Conservation (phyloP, 2,888 invertebrate species). For the Lasioglossum villosulum region DNA sequence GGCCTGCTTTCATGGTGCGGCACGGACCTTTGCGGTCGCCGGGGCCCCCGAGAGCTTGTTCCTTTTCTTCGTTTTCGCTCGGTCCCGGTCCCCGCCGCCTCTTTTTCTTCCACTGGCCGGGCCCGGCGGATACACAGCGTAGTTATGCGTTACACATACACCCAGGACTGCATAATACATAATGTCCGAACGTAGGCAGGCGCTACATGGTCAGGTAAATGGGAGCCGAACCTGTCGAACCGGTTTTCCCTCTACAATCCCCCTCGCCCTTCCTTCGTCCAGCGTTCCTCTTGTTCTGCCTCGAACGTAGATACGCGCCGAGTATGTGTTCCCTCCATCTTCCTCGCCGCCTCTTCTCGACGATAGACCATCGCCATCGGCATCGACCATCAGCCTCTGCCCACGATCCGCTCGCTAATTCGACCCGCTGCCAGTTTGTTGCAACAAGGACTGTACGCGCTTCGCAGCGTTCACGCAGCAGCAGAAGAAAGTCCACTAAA, state of each 20-base stretch:
- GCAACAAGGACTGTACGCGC: neutral
- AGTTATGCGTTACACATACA: slow-evolving; percentile 81
- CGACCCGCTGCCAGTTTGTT: slow-evolving; percentile 6
- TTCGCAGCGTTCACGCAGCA: neutral
- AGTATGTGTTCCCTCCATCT: slow-evolving; percentile 27
- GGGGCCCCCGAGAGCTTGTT: slow-evolving; percentile 24
- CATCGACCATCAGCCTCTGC: slow-evolving; percentile 64
- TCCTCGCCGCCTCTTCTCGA: slow-evolving; percentile 46
- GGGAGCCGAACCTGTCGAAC: slow-evolving; percentile 82
- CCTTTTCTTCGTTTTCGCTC: slow-evolving; percentile 47
- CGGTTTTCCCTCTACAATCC: slow-evolving; percentile 76
- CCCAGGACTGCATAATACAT: slow-evolving; percentile 74
- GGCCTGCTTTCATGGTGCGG: slow-evolving; percentile 74
- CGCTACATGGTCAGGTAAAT: slow-evolving; percentile 81
- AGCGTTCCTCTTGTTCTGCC: slow-evolving; percentile 42
- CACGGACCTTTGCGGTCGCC: slow-evolving; percentile 60
- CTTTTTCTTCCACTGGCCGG: slow-evolving; percentile 47
- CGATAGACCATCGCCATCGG: slow-evolving; percentile 62
- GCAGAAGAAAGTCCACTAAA: neutral
- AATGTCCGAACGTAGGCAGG: slow-evolving; percentile 76
- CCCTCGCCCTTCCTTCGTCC: slow-evolving; percentile 13
- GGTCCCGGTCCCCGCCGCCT: slow-evolving; percentile 34
- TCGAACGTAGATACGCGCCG: slow-evolving; percentile 39
- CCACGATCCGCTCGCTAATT: slow-evolving; percentile 40
- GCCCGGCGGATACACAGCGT: slow-evolving; percentile 74